Evolutionary conservation across 2,113 vertebrate species (phyloP).

Genomic region (Ranitomeya variabilis): DNA sequence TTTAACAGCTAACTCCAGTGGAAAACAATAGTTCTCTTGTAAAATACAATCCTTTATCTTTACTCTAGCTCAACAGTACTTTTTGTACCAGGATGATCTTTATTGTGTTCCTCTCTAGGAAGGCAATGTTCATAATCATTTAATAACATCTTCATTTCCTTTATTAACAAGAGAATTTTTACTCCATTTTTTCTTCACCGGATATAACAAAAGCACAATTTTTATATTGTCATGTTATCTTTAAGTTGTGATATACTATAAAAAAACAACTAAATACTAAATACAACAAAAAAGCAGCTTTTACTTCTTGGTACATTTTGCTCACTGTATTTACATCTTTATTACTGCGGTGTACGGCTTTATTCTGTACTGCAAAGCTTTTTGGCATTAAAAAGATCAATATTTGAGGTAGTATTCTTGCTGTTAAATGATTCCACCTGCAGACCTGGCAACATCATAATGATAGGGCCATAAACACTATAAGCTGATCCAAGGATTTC

Average conservation of each 20-base stretch:
- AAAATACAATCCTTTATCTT: conserved; percentile 55
- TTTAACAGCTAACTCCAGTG: conserved; percentile 33
- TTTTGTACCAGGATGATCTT: conserved; percentile 41
- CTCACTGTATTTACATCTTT: conserved; percentile 50
- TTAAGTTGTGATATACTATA: background rate
- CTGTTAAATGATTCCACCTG: conserved; percentile 57
- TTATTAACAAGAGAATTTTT: conserved; percentile 35
- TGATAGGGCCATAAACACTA: conserved; percentile 40
- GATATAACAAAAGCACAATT: conserved; percentile 3
- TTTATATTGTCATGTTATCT: conserved; percentile 17
- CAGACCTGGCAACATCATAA: conserved; percentile 44
- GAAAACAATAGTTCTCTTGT: conserved; percentile 50
- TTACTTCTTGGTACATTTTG: background rate
- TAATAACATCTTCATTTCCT: conserved; percentile 50
- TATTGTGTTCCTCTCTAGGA: conserved; percentile 47
- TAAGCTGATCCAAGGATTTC: conserved; percentile 50
- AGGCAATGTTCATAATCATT: conserved; percentile 47
- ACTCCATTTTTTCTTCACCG: conserved; percentile 20
- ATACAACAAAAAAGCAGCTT: background rate
- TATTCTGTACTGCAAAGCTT: conserved; percentile 29
- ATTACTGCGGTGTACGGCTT: conserved; percentile 25
- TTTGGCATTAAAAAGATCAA: conserved; percentile 53
- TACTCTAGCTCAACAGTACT: conserved; percentile 36
- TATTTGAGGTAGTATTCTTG: conserved; percentile 54
- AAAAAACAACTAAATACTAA: background rate